phyloP scores from a whole-genome alignment of 2,797 vertebrate species.

The Lagocephalus sceleratus region DNA sequence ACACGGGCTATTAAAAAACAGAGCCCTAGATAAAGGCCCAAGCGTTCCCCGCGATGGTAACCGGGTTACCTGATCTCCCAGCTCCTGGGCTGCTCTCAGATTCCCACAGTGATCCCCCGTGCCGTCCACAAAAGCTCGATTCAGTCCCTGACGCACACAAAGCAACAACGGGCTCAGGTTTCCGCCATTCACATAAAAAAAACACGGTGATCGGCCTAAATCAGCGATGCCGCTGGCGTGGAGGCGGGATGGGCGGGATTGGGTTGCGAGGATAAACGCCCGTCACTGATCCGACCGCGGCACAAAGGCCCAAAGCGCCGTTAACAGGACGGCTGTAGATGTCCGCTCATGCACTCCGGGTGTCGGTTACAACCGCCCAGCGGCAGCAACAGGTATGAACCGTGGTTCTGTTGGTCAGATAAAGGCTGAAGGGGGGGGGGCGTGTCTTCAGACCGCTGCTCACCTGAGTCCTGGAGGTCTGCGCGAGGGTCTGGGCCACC shows the following conservation, averaged over 20 bases:
- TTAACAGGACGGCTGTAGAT: conserved; percentile 27
- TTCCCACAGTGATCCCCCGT: conserved; percentile 71
- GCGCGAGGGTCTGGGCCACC: conserved; percentile 59
- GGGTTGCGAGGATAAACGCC: conserved; percentile 35
- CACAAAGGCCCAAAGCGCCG: conserved; percentile 17
- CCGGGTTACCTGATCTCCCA: conserved; percentile 74
- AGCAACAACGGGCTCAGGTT: conserved; percentile 55
- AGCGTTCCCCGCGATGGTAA: conserved; percentile 14
- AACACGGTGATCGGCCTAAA: conserved; percentile 42
- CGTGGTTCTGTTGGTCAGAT: not conserved
- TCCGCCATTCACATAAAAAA: conserved; percentile 33
- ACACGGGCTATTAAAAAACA: too few relatives aligned
- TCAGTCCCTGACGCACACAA: conserved; percentile 66
- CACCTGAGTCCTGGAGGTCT: conserved; percentile 61
- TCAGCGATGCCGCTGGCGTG: conserved; percentile 12
- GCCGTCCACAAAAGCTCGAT: conserved; percentile 62
- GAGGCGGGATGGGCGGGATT: conserved; percentile 27
- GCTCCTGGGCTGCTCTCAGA: conserved; percentile 56
- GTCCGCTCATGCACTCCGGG: not conserved
- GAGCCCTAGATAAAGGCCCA: too few relatives aligned
- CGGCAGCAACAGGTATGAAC: conserved; percentile 3
- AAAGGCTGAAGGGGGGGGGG: too few relatives aligned
- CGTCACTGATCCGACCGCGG: conserved; percentile 31
- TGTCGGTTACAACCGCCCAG: conserved; percentile 6
- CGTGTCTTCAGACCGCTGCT: conserved; percentile 9